Evolutionary conservation across 2,888 invertebrate species (phyloP), one percentile per base, ranked within the genome.

Genomic region (Mycalesis mineus): DNA sequence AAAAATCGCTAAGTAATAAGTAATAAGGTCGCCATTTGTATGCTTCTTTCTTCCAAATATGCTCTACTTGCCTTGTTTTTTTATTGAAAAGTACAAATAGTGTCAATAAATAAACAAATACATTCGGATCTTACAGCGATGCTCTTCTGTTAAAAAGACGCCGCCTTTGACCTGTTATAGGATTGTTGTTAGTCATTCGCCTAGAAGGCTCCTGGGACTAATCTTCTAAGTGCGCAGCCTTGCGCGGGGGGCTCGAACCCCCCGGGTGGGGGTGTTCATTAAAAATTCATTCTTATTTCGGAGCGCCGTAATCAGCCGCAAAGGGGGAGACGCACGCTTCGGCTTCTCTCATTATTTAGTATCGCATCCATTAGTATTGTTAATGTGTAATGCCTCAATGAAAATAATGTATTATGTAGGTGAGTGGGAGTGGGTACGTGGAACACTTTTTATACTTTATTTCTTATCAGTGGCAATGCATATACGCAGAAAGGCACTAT

Each of bases 241-340:
- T 77, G 71, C 70, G 69, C 70, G 71, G 63, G 69, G 68, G 68
- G 66, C 60, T 68, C 64, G n/a, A 66, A 58, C 63, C 60, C 66
- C 64, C 69, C 66, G 65, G 67, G 66, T 66, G 69, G 65, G 73
- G 71, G 70, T 71, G 72, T 78, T 88, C 87, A 88, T 89, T 89
- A 89, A 88, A 88, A 88, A 87, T 88, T 88, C 88, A 89, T 88
- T 88, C 88, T 87, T 88, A 85, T 85, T 88, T 87, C 79, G 83
- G 77, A 78, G 80, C 81, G 72, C 69, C 73, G 84, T 84, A 86
- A 87, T 87, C 85, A 85, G 84, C 83, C 86, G 77, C 80, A 79
- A 70, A 73, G 73, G 80, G 78, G 71, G 70, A 69, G 67, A 61
- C 65, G 68, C 72, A 72, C 75, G 73, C 74, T 75, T 72, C 74